Evolutionary conservation across 2,888 invertebrate genomes (phyloP), one percentile per base, ranked within the genome.

Genomic region (Plagodis dolabraria): DNA sequence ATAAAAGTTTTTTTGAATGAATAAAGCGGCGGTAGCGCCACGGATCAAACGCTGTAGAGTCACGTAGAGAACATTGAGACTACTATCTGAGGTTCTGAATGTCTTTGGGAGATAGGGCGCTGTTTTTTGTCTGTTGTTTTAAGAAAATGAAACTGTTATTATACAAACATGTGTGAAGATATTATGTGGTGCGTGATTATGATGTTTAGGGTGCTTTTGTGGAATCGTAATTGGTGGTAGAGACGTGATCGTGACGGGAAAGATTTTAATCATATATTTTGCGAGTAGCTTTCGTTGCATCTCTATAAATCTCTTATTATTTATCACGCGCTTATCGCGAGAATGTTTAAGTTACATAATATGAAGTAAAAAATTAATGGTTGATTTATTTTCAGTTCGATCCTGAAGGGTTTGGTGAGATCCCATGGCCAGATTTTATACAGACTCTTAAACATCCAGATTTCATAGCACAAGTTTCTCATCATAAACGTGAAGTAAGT

Each of bases 391-490:
- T 87, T 58, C 92, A 97, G 97, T 98, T 96, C 82, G 98, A 98
- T 92, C 97, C 97, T 7, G 98, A 98, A 90, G 98, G 98, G 45
- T 98, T 98, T 80, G 98, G 98, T 8, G 98, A 98, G 93, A 98
- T 98, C 77, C 96, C 96, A 47, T 96, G 97, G 94, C 94, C 95
- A 53, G 97, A 98, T 82, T 97, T 98, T 85, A 82, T 97, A 70
- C 93, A 94, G 72, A 97, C 96, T 12, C 93, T 98, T 72, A 94
- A 94, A 77, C 95, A 96, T 68, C 93, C 95, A n/a, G 96, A 97
- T 79, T 96, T 97, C 91, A 93, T 94, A 79, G 93, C 95, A 68
- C 96, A 96, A 86, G 95, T 97, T 82, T 95, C 96, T 72, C 92
- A 94, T 64, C 95, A 96, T 77, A 96, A 96, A 87, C 94, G 95